Evolutionary conservation across 2,888 invertebrate genomes (phyloP), one percentile per base, ranked within the genome.

Genomic region (Synergus laeviventris): DNA sequence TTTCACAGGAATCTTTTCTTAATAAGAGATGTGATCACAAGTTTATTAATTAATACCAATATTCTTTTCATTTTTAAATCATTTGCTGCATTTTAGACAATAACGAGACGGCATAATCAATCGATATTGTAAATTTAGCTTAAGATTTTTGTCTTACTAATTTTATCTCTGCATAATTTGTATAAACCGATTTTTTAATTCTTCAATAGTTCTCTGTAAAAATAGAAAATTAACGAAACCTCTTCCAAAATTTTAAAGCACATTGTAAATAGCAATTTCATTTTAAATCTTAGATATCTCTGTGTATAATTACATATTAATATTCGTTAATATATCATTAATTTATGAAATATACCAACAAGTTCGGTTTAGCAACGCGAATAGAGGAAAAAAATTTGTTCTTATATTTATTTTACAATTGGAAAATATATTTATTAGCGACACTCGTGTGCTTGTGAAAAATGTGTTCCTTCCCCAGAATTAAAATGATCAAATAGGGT

Each of bases 231-330:
- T 12, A 38, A 31, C 18, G 60, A n/a, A 36, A 74, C 5, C 12
- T 39, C 59, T 60, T 74, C 59, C 21, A 24, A 21, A 60, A 42
- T 38, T 74, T 74, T 1, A 74, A 66, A 70, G 49, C 70, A 70
- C 49, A 49, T 11, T 70, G 70, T 70, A 70, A 70, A 70, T 70
- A 70, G 45, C 4, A n/a, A 70, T 70, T 70, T 49, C 49, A 45
- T 36, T 70, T 49, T 3, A 49, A 70, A 31, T 1, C 1, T 42
- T n/a, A 49, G 66, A 70, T 70, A 45, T 49, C 8, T 31, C 12
- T 49, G 5, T 39, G 36, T 16, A 36, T 36, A 62, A 18, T 42
- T 66, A n/a, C n/a, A n/a, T n/a, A 61, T 61, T 36, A 18, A 42
- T 18, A 31, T 64, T 12, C 21, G 18, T 64, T 42, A 42, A 64